A percentile compares a stretch with the other conserved stretches of the same genome.
These are phyloP conservation scores for Distichodus sexfasciatus DNA, from an alignment of 2,797 vertebrate species.

Conservation along the genomic window DNA sequence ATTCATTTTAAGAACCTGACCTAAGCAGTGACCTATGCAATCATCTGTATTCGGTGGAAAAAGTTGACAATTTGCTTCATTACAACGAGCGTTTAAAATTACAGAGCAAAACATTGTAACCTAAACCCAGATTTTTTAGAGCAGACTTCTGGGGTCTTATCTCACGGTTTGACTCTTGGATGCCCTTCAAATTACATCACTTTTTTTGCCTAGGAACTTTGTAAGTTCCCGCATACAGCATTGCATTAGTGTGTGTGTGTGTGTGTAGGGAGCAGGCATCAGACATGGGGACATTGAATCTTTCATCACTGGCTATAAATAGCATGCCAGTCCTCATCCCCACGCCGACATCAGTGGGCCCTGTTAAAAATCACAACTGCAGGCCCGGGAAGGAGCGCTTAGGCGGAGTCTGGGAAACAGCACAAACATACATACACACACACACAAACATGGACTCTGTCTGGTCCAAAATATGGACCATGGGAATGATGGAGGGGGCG, in stretches of 20 bases:
- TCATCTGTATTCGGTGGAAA: too few species aligned
- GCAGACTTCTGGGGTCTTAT: too few species aligned
- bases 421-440: constrained; percentile 59
- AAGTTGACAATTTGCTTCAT: constrained; percentile 12
- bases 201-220: not conserved
- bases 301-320: constrained; percentile 71
- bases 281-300: constrained; percentile 65
- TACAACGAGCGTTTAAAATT: not conserved
- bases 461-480: constrained; percentile 73
- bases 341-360: constrained; percentile 60
- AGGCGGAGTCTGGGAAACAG: constrained; percentile 79
- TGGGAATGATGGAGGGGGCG: constrained; percentile 69
- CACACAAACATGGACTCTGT: constrained; percentile 64
- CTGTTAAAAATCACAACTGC: constrained; percentile 77
- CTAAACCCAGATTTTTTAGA: not conserved
- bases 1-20: not conserved
- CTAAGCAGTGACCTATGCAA: constrained; percentile 19
- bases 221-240: constrained; percentile 30
- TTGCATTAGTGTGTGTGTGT: not conserved
- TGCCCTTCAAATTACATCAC: constrained; percentile 25
- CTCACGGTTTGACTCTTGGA: constrained; percentile 33
- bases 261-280: constrained; percentile 34
- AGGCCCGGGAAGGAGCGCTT: constrained; percentile 70
- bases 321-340: constrained; percentile 45
- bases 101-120: not conserved